phyloP scores from a whole-genome alignment of 2,888 invertebrate genomes.

The Frankliniella intonsa region DNA sequence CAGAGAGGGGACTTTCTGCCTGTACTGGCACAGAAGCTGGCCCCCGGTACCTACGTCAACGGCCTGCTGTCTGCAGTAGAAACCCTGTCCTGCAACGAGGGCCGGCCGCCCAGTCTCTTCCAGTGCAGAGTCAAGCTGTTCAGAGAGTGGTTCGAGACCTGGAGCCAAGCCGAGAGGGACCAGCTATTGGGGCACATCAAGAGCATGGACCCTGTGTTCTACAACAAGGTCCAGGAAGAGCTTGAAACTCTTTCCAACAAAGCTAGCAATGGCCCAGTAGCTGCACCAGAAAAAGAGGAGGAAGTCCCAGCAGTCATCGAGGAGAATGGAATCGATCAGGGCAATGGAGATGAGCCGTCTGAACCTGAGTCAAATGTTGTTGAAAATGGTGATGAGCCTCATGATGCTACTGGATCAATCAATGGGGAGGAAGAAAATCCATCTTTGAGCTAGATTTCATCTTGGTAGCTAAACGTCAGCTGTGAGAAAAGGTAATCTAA shows the following conservation, averaged over 20 bases:
- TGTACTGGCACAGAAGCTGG: conserved; percentile 63
- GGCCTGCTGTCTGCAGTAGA: conserved; percentile 66
- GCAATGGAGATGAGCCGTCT: background rate
- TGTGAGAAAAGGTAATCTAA: background rate
- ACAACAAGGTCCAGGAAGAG: conserved; percentile 54
- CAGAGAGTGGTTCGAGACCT: conserved; percentile 76
- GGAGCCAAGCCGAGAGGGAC: conserved; percentile 69
- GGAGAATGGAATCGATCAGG: background rate
- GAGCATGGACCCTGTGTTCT: conserved; percentile 67
- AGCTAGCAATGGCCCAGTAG: background rate
- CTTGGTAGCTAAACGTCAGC: background rate
- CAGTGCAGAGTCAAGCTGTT: conserved; percentile 81
- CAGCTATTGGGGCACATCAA: conserved; percentile 63
- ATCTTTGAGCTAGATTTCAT: background rate
- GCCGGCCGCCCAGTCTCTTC: conserved; percentile 73
- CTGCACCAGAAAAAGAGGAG: background rate
- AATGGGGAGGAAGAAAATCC: background rate
- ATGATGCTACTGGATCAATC: background rate
- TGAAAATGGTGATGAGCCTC: background rate
- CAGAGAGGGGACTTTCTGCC: conserved; percentile 79
- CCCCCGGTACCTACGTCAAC: conserved; percentile 61
- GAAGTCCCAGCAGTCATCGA: background rate
- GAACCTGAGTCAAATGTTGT: background rate
- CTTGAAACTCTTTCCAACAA: conserved; percentile 29
- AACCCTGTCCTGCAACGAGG: conserved; percentile 60